Conservation (phyloP, 2,888 invertebrate species). For the Caenorhabditis doughertyi region DNA sequence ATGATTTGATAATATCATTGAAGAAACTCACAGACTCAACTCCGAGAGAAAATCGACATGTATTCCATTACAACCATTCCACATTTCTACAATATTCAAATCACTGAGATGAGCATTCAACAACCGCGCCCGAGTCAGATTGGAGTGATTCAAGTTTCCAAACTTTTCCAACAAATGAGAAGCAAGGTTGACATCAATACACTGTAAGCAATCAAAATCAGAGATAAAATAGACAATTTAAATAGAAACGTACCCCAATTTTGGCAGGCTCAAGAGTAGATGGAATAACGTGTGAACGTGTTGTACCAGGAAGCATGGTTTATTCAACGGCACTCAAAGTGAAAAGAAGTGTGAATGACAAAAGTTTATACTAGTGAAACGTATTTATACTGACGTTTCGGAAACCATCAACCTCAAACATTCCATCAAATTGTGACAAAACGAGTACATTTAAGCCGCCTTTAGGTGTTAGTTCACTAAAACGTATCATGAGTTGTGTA, state of each 20-base stretch:
- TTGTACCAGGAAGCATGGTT: conserved; percentile 30
- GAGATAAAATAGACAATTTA: neutral
- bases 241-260: neutral
- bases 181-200: neutral
- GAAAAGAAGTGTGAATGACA: neutral
- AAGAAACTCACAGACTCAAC: conserved; percentile 13
- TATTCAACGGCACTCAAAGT: neutral
- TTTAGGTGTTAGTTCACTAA: conserved; percentile 7
- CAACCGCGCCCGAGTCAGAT: neutral
- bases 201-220: neutral
- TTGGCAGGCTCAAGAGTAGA: neutral
- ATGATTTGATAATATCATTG: neutral
- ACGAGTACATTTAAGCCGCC: conserved; percentile 6
- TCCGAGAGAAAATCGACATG: neutral
- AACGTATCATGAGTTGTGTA: conserved; percentile 19
- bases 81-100: neutral
- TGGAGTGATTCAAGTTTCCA: neutral
- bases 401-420: conserved; percentile 13
- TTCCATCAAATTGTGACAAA: conserved; percentile 22
- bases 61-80: conserved; percentile 17
- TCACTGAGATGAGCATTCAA: neutral
- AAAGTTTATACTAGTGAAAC: neutral
- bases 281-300: neutral
- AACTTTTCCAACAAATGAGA: neutral
- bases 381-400: conserved; percentile 19